These are phyloP conservation scores for Camponotus pennsylvanicus DNA, from an alignment of 1,140 invertebrate genomes.

Conservation along the genomic window DNA sequence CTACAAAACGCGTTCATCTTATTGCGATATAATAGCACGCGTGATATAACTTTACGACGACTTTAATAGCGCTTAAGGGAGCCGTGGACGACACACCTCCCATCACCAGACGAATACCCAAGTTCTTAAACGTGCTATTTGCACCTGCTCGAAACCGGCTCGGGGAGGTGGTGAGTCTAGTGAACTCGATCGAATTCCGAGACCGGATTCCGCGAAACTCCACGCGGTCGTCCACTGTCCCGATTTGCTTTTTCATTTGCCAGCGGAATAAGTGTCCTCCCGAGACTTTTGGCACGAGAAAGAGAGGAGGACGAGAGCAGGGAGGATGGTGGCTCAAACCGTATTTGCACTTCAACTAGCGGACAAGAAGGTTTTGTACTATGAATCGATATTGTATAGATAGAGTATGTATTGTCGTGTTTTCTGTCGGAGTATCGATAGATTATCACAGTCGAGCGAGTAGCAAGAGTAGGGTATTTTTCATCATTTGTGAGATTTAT, in stretches of 20 bases:
- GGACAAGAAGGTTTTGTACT: background rate
- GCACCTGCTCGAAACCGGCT: constrained; percentile 80
- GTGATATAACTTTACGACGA: constrained; percentile 71
- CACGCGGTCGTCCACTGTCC: constrained; percentile 49
- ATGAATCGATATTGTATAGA: background rate
- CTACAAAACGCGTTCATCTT: constrained; percentile 38
- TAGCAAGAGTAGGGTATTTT: background rate
- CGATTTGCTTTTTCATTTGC: constrained; percentile 69
- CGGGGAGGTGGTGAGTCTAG: constrained; percentile 72
- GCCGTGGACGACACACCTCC: constrained; percentile 20
- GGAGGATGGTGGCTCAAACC: constrained; percentile 1
- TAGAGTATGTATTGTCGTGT: background rate
- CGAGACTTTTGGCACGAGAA: constrained; percentile 43
- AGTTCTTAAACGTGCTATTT: constrained; percentile 54
- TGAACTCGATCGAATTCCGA: constrained; percentile 82
- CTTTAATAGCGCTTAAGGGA: constrained; percentile 31
- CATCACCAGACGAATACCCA: constrained; percentile 19
- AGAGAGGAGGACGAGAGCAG: constrained; percentile 1
- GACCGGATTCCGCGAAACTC: constrained; percentile 80
- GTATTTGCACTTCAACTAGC: constrained; percentile 20
- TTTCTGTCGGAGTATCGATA: background rate
- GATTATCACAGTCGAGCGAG: background rate
- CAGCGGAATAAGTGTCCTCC: constrained; percentile 39
- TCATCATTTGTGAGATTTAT: background rate
- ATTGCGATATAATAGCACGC: constrained; percentile 36